phyloP scores from a whole-genome alignment of 2,888 invertebrate genomes.

The Hybos culiciformis region DNA sequence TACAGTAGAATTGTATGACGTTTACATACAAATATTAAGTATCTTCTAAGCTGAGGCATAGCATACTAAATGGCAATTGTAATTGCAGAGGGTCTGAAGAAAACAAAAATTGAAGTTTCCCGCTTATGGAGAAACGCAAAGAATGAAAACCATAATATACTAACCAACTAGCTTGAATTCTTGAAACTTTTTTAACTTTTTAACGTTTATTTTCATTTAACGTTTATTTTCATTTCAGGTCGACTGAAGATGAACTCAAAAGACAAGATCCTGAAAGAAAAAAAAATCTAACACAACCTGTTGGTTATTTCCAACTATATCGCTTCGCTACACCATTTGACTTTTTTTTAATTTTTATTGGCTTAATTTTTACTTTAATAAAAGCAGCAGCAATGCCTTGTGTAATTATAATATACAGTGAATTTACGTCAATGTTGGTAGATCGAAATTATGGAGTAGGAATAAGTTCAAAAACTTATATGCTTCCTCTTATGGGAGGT shows the following conservation, averaged over 20 bases:
- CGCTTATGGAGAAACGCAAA: no score
- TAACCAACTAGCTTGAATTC: no score
- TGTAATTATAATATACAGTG: constrained; percentile 57
- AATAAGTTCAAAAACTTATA: constrained; percentile 43
- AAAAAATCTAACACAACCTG: constrained; percentile 13
- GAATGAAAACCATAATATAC: no score
- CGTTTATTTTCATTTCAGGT: no score
- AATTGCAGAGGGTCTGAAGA: no score
- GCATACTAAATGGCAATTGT: no score
- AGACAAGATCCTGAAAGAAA: not conserved
- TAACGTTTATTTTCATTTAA: no score
- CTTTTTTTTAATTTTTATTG: constrained; percentile 40
- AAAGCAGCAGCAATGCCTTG: constrained; percentile 52
- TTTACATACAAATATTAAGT: no score
- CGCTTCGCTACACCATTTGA: constrained; percentile 49
- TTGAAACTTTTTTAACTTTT: no score
- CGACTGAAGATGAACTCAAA: not conserved
- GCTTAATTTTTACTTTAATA: constrained; percentile 43
- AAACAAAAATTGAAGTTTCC: no score
- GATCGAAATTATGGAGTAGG: constrained; percentile 46
- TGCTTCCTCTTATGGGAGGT: constrained; percentile 48
- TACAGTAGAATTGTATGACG: no score
- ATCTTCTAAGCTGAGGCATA: no score
- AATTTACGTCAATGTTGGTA: constrained; percentile 55
- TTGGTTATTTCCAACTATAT: constrained; percentile 26